Evolutionary conservation across 1,140 invertebrate genomes (phyloP).

Genomic region (Caenorhabditis briggsae): DNA sequence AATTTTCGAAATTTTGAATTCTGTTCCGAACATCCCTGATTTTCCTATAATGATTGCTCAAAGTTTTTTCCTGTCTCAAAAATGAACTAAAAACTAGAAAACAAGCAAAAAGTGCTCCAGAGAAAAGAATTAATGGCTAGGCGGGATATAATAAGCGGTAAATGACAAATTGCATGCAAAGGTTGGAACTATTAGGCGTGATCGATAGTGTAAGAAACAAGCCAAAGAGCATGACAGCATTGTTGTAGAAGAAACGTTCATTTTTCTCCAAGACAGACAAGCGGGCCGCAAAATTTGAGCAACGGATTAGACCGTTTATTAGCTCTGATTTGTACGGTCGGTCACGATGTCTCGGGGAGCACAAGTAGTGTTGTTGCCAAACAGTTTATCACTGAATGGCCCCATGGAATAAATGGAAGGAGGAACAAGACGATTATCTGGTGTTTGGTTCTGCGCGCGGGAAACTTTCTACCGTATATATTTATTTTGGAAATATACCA

Average conservation of each 20-base stretch:
- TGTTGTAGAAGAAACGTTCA: neutral
- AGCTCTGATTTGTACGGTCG: slow-evolving; percentile 45
- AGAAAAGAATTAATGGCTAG: slow-evolving; percentile 8
- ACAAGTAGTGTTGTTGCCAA: slow-evolving; percentile 47
- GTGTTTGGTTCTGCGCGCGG: neutral
- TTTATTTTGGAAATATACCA: too few species aligned
- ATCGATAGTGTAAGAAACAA: slow-evolving; percentile 29
- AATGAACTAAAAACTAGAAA: too few species aligned
- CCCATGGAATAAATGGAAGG: neutral
- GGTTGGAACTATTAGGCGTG: slow-evolving; percentile 25
- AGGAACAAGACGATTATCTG: slow-evolving; percentile 32
- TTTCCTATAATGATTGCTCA: too few species aligned
- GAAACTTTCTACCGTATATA: neutral
- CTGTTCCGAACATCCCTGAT: too few species aligned
- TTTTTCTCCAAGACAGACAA: slow-evolving; percentile 20
- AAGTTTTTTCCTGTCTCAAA: too few species aligned
- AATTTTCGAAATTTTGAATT: too few species aligned
- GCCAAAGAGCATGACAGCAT: slow-evolving; percentile 32
- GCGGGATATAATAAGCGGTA: slow-evolving; percentile 15
- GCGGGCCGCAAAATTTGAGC: slow-evolving; percentile 34
- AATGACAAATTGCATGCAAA: slow-evolving; percentile 53
- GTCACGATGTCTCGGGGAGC: slow-evolving; percentile 37
- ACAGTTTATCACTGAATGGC: slow-evolving; percentile 55
- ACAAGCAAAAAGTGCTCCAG: neutral
- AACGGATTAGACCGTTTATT: slow-evolving; percentile 54